Conservation (phyloP, 2,113 vertebrate genomes). For the Hydrochoerus hydrochaeris region DNA sequence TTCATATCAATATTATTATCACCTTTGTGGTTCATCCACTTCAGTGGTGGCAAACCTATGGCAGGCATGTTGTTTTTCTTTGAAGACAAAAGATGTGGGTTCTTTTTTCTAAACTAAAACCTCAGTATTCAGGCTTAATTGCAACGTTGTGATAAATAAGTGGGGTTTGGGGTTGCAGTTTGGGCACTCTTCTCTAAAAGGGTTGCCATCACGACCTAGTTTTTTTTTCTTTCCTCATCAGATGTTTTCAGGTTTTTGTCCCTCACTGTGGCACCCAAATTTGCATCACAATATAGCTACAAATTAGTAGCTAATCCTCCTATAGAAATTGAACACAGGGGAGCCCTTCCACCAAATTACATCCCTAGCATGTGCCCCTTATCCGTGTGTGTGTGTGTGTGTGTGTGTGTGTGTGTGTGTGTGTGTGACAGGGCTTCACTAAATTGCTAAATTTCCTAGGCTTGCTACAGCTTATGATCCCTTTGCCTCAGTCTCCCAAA, state of each 20-base stretch:
- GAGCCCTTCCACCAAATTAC: background rate
- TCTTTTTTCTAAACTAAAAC: background rate
- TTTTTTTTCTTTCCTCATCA: background rate
- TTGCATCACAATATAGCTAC: background rate
- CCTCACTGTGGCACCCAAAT: background rate
- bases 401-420: background rate
- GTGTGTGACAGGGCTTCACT: background rate
- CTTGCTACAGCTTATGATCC: background rate
- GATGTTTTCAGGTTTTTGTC: background rate
- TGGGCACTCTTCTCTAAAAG: background rate
- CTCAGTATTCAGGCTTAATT: background rate
- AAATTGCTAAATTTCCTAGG: background rate
- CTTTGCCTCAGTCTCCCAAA: background rate
- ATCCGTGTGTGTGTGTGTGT: background rate
- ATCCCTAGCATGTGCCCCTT: background rate
- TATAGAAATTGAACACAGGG: background rate
- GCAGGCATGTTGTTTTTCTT: background rate
- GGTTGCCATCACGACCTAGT: background rate
- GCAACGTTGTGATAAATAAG: background rate
- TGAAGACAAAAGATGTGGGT: background rate
- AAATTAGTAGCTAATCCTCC: background rate
- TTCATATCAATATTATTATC: background rate
- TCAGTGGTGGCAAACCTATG: background rate
- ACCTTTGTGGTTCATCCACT: background rate
- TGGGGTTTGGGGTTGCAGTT: background rate